Percentiles rank a stretch among this genome's conserved stretches.
phyloP scores from a whole-genome alignment of 2,113 vertebrate genomes.

The Cinclus mexicanus region DNA sequence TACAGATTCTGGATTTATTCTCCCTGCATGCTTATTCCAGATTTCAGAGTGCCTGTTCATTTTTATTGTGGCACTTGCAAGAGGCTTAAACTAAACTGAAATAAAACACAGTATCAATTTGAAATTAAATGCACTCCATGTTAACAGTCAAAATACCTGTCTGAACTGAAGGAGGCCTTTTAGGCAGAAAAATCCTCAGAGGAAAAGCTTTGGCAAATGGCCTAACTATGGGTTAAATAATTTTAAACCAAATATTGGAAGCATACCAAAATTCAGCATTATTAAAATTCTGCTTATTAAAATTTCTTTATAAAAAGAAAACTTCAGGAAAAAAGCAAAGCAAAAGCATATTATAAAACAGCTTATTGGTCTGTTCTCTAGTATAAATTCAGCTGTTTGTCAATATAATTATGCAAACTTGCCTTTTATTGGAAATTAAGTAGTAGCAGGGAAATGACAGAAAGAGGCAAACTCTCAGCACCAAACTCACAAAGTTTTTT shows the following conservation, averaged over 20 bases:
- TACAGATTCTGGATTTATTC: background rate
- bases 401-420: background rate
- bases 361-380: background rate
- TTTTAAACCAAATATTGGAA: background rate
- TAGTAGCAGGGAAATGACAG: background rate
- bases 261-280: background rate
- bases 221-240: background rate
- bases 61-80: background rate
- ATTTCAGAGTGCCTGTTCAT: background rate
- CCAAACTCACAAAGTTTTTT: background rate
- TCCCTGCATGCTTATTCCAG: background rate
- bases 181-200: background rate
- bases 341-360: background rate
- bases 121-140: background rate
- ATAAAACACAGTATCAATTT: background rate
- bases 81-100: background rate
- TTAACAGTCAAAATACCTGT: background rate
- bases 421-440: background rate
- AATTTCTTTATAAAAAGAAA: background rate
- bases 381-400: background rate
- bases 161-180: background rate
- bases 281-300: background rate
- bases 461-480: background rate
- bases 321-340: background rate
- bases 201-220: background rate